phyloP scores from a whole-genome alignment of 2,797 vertebrate genomes.

The Podargus strigoides region DNA sequence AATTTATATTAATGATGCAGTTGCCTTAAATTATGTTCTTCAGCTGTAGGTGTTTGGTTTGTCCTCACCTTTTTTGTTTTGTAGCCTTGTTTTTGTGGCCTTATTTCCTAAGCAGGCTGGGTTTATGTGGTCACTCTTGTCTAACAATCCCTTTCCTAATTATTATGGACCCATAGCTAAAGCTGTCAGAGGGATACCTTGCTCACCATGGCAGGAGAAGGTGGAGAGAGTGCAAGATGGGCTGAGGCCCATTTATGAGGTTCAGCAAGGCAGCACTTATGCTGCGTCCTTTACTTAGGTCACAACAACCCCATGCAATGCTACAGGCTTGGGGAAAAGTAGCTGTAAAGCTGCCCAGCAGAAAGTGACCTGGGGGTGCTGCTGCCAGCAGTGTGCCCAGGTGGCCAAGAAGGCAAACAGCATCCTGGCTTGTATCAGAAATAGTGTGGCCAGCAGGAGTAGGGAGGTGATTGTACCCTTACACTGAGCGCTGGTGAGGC shows the following conservation, averaged over 20 bases:
- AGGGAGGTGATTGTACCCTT: too few species aligned
- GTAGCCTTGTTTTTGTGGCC: not conserved
- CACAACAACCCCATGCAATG: not conserved
- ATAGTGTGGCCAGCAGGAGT: too few species aligned
- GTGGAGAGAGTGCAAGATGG: not conserved
- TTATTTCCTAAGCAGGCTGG: not conserved
- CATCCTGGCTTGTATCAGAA: too few species aligned
- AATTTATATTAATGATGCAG: slow-evolving; percentile 30
- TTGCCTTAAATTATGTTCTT: slow-evolving; percentile 7
- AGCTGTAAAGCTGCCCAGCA: too few species aligned
- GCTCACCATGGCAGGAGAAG: not conserved
- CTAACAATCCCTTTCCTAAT: not conserved
- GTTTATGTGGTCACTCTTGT: not conserved
- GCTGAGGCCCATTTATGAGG: not conserved
- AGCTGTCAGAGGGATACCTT: not conserved
- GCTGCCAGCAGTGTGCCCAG: too few species aligned
- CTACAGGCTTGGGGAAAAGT: too few species aligned
- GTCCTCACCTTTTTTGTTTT: not conserved
- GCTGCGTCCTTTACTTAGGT: not conserved
- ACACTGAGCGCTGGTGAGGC: too few species aligned
- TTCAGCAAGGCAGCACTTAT: not conserved
- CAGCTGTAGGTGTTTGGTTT: not conserved
- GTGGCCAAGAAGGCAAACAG: too few species aligned
- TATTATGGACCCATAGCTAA: not conserved
- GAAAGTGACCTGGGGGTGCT: too few species aligned